Evolutionary conservation across 2,113 vertebrate genomes (phyloP).

Genomic region (Haemorhous mexicanus): DNA sequence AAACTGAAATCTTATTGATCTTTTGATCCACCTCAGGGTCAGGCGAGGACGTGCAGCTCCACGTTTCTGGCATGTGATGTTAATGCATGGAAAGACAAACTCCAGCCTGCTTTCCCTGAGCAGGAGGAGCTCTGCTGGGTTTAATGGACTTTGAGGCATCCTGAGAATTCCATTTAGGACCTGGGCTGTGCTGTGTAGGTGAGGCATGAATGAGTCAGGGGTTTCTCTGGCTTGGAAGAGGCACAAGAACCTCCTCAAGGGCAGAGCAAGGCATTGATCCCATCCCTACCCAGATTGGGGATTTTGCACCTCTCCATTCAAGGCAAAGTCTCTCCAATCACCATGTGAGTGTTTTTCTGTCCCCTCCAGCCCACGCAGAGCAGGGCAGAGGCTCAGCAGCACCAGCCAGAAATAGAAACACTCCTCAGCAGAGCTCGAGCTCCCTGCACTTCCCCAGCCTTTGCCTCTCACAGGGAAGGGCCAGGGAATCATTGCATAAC

Average conservation of each 20-base stretch:
- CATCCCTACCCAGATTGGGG: fast-evolving
- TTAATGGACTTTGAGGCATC: background rate
- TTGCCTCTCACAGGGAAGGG: fast-evolving
- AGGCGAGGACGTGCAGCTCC: fast-evolving
- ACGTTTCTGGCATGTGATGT: fast-evolving
- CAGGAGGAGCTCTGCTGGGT: background rate
- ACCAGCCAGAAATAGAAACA: background rate
- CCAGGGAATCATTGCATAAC: fast-evolving
- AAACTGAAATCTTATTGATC: background rate
- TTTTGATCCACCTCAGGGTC: background rate
- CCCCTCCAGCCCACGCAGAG: background rate
- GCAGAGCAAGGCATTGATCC: background rate
- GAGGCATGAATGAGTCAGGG: background rate
- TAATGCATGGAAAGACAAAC: background rate
- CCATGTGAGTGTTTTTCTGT: background rate
- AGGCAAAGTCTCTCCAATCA: background rate
- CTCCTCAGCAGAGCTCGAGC: background rate
- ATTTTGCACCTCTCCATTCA: fast-evolving
- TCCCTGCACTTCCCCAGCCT: background rate
- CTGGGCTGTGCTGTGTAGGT: fast-evolving
- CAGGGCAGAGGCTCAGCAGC: background rate
- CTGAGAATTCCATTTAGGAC: background rate
- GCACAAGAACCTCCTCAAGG: background rate
- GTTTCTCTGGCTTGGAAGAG: background rate
- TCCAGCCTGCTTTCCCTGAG: background rate